These are phyloP conservation scores for Microtus oregoni DNA, from an alignment of 2,113 vertebrate genomes.

Conservation along the genomic window DNA sequence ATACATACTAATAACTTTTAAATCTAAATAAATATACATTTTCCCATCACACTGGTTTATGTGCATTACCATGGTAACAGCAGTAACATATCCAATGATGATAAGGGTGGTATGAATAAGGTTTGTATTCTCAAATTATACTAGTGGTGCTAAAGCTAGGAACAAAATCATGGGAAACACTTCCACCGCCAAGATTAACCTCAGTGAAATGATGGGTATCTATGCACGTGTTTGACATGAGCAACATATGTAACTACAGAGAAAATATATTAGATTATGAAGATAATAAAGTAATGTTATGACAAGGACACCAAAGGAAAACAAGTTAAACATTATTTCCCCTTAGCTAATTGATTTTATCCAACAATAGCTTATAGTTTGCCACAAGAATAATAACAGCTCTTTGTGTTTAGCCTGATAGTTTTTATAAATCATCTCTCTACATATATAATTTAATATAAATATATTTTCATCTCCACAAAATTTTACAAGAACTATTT, in stretches of 20 bases:
- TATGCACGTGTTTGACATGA: slow-evolving; percentile 15
- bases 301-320: background rate
- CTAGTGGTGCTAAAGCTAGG: background rate
- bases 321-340: background rate
- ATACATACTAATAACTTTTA: slow-evolving; percentile 14
- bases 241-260: background rate
- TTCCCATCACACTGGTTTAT: slow-evolving; percentile 15
- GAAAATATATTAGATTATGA: slow-evolving; percentile 23
- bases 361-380: background rate
- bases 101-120: background rate
- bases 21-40: slow-evolving; percentile 26
- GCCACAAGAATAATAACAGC: slow-evolving; percentile 37
- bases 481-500: slow-evolving; percentile 19
- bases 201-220: slow-evolving; percentile 38
- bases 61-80: background rate
- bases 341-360: background rate
- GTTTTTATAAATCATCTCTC: background rate
- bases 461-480: background rate
- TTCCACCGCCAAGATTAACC: background rate
- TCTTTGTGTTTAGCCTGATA: background rate
- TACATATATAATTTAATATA: background rate
- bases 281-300: slow-evolving; percentile 26
- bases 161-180: slow-evolving; percentile 4
- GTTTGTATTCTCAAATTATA: background rate
- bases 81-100: background rate